phyloP scores from a whole-genome alignment of 2,888 invertebrate species.

The Harpalus rufipes region DNA sequence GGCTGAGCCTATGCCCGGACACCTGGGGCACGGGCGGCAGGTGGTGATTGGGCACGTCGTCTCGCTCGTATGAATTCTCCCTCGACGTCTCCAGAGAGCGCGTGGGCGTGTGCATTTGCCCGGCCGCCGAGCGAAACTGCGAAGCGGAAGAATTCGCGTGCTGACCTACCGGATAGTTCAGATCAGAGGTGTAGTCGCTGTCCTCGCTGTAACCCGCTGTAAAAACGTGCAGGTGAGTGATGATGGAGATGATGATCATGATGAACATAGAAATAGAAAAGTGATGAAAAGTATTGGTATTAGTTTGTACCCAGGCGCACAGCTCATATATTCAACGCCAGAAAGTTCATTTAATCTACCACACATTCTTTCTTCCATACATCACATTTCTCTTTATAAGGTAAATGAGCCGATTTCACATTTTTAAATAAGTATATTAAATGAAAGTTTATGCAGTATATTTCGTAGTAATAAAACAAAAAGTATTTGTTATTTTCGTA shows the following conservation, averaged over 20 bases:
- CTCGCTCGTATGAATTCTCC: slow-evolving; percentile 91
- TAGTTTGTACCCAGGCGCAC: too few relatives aligned
- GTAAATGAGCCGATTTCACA: too few relatives aligned
- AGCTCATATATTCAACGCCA: too few relatives aligned
- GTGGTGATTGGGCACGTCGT: slow-evolving; percentile 78
- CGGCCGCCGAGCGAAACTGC: slow-evolving; percentile 89
- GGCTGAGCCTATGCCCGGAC: slow-evolving; percentile 74
- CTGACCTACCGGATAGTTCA: slow-evolving; percentile 94
- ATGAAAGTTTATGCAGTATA: too few relatives aligned
- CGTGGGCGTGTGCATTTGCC: slow-evolving; percentile 88
- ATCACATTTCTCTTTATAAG: too few relatives aligned
- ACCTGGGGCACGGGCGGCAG: slow-evolving; percentile 72
- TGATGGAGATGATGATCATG: slow-evolving; percentile 2
- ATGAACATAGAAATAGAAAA: slow-evolving; percentile 6
- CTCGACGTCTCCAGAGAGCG: slow-evolving; percentile 88
- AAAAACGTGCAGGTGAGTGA: slow-evolving; percentile 9
- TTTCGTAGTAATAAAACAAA: too few relatives aligned
- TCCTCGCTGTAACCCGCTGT: slow-evolving; percentile 97
- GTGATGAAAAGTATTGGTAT: too few relatives aligned
- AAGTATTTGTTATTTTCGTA: too few relatives aligned
- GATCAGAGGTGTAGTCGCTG: slow-evolving; percentile 97
- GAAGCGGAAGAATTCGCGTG: slow-evolving; percentile 95
- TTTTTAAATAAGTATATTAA: too few relatives aligned
- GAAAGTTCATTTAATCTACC: too few relatives aligned
- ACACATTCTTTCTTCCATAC: too few relatives aligned